Conservation (phyloP, 2,113 vertebrate genomes). For the Lagopus muta region DNA sequence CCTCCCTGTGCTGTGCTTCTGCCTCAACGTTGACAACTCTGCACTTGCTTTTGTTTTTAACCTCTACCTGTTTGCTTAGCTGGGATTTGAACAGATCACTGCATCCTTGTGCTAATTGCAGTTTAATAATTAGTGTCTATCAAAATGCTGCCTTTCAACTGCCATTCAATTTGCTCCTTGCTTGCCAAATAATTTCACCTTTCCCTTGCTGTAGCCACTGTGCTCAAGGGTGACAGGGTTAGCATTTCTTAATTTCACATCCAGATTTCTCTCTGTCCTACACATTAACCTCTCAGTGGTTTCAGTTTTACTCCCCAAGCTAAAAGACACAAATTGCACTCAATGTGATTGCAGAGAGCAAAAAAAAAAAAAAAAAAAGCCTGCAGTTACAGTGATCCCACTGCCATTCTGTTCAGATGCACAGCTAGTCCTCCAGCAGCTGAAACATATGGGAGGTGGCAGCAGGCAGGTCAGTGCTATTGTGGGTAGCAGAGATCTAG, state of each 20-base stretch:
- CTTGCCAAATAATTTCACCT: slow-evolving; percentile 59
- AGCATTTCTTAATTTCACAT: slow-evolving; percentile 49
- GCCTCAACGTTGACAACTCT: neutral
- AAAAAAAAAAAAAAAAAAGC: neutral
- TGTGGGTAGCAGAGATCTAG: neutral
- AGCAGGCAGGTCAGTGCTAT: neutral
- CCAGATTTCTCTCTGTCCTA: neutral
- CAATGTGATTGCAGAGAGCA: neutral
- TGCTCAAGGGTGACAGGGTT: slow-evolving; percentile 22
- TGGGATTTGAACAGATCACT: slow-evolving; percentile 30
- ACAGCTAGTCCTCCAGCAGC: neutral
- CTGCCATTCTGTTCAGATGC: neutral
- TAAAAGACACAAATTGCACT: neutral
- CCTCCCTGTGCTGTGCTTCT: neutral
- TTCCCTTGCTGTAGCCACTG: slow-evolving; percentile 24
- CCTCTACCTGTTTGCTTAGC: slow-evolving; percentile 56
- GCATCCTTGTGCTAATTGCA: slow-evolving; percentile 58
- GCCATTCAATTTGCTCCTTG: slow-evolving; percentile 25
- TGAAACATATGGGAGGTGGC: neutral
- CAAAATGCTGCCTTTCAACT: slow-evolving; percentile 60
- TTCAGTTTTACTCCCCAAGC: neutral
- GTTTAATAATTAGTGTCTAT: slow-evolving; percentile 71
- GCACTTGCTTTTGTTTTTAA: slow-evolving; percentile 18
- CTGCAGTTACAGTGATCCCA: neutral
- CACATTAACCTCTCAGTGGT: neutral